phyloP scores from a whole-genome alignment of 92 coral and sea anemone species.

The Pocillopora grandis region DNA sequence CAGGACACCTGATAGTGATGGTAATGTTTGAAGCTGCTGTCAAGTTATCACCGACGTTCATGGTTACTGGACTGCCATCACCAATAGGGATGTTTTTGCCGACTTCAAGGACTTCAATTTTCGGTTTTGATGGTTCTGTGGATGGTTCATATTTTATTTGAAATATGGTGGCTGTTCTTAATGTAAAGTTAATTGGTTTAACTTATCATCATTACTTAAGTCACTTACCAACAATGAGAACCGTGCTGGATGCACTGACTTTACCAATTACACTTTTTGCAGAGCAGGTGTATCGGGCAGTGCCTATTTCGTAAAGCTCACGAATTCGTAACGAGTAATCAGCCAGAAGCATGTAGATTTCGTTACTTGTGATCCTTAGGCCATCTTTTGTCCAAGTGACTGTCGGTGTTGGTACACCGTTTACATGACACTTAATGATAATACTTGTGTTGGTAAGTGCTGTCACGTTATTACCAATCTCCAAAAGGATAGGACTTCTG shows the following conservation, averaged over 20 bases:
- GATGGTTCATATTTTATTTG: conserved; percentile 15
- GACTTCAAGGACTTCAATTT: conserved; percentile 12
- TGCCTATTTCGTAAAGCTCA: neutral
- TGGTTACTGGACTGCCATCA: conserved; percentile 54
- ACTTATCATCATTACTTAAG: too few species aligned
- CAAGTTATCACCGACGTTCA: conserved; percentile 59
- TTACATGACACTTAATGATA: conserved; percentile 36
- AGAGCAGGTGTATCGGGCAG: too few species aligned
- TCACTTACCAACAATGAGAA: too few species aligned
- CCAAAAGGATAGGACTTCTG: conserved; percentile 20
- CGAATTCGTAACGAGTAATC: conserved; percentile 21
- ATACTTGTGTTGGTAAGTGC: conserved; percentile 34
- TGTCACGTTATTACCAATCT: conserved; percentile 48
- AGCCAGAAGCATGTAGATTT: neutral
- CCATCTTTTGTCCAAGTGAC: conserved; percentile 54
- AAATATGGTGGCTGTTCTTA: too few species aligned
- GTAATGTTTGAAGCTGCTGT: conserved; percentile 56
- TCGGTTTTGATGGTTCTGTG: conserved; percentile 46
- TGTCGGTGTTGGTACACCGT: conserved; percentile 41
- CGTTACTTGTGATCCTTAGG: conserved; percentile 6
- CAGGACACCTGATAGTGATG: conserved; percentile 63
- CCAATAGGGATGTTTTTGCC: conserved; percentile 48
- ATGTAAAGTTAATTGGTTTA: too few species aligned
- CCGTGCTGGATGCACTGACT: too few species aligned
- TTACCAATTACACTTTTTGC: too few species aligned